Percentiles rank a stretch among this genome's conserved stretches.
Conservation (phyloP, 1,140 invertebrate genomes). For the Brachionus paranguensis region DNA sequence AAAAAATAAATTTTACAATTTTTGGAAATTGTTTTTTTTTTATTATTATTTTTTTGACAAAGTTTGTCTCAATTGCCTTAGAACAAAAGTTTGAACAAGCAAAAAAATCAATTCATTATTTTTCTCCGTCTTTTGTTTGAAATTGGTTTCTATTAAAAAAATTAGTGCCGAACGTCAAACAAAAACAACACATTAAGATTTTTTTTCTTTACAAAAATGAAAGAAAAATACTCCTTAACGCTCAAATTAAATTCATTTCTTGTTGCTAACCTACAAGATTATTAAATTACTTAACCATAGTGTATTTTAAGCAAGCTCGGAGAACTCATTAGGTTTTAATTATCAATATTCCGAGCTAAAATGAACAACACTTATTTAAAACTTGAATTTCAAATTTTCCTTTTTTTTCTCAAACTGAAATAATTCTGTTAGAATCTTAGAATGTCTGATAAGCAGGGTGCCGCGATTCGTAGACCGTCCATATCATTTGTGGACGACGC, state of each 20-base stretch:
- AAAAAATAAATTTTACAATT: not conserved
- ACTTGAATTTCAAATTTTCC: not conserved
- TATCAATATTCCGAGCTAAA: not conserved
- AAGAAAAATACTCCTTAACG: not conserved
- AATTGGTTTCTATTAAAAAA: not conserved
- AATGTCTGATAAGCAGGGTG: not conserved
- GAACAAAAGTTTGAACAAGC: not conserved
- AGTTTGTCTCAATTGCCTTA: not conserved
- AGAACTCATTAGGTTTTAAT: conserved; percentile 10
- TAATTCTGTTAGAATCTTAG: not conserved
- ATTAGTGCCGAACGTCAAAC: not conserved
- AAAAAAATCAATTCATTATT: not conserved
- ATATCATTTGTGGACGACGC: conserved; percentile 32
- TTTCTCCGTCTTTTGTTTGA: not conserved
- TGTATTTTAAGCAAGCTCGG: conserved; percentile 11
- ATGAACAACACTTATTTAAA: not conserved
- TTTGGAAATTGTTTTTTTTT: not conserved
- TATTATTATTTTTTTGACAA: not conserved
- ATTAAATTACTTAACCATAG: conserved; percentile 37
- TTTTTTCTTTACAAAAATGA: not conserved
- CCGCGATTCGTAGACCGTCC: not conserved
- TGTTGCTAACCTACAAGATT: conserved; percentile 29
- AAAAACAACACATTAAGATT: not conserved
- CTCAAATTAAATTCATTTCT: conserved; percentile 21
- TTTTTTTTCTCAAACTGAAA: not conserved